Evolutionary conservation across 2,888 invertebrate species (phyloP).

Genomic region (Oegoconia quadripuncta): DNA sequence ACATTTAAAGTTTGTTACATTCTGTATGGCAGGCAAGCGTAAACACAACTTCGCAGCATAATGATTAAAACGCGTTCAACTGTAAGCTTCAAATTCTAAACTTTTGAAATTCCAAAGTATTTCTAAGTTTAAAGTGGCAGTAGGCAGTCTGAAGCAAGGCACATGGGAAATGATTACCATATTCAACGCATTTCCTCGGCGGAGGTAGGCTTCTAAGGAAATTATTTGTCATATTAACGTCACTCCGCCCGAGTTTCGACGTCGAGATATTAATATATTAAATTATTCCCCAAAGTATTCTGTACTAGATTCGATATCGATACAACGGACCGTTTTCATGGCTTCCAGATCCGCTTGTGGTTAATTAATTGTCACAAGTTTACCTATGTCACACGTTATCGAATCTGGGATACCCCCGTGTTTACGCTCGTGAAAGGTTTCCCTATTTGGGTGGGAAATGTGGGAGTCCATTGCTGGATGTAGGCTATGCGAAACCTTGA

Average conservation of each 20-base stretch:
- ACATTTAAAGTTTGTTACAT: background rate
- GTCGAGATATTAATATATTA: conserved; percentile 65
- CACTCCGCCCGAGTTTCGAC: conserved; percentile 59
- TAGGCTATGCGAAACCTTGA: too few relatives aligned
- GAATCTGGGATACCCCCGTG: background rate
- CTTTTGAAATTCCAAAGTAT: conserved; percentile 42
- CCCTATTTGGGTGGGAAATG: too few relatives aligned
- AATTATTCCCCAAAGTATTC: conserved; percentile 55
- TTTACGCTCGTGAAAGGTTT: too few relatives aligned
- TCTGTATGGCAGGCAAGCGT: background rate
- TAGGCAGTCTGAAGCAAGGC: conserved; percentile 40
- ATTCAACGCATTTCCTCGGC: conserved; percentile 63
- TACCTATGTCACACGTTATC: background rate
- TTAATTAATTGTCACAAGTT: too few relatives aligned
- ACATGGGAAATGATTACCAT: conserved; percentile 70
- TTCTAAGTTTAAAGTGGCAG: conserved; percentile 54
- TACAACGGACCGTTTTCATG: conserved; percentile 21
- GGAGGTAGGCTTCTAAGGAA: conserved; percentile 63
- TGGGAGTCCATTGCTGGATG: too few relatives aligned
- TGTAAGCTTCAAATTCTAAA: background rate
- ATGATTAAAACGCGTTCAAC: conserved; percentile 6
- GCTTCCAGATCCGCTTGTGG: background rate
- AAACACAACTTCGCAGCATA: conserved; percentile 6
- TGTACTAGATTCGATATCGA: conserved; percentile 41
- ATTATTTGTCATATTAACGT: conserved; percentile 77